Conservation (phyloP, 2,113 vertebrate genomes). For the Sylvilagus bachmani region DNA sequence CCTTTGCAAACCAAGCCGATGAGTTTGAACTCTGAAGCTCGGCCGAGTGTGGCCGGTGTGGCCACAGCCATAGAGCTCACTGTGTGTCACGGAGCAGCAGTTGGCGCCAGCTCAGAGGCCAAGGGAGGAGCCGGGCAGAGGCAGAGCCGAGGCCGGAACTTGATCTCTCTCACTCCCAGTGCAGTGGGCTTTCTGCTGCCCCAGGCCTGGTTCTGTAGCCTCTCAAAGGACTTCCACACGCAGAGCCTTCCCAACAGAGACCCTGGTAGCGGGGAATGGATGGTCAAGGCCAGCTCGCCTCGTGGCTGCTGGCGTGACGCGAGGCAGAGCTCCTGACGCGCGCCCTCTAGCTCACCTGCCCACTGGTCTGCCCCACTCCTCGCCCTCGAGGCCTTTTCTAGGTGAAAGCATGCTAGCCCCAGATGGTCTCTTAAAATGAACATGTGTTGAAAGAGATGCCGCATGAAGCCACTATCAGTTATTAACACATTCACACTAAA, state of each 20-base stretch:
- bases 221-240: neutral
- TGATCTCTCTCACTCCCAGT: slow-evolving; percentile 54
- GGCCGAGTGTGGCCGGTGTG: slow-evolving; percentile 8
- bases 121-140: slow-evolving; percentile 61
- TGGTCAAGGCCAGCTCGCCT: neutral
- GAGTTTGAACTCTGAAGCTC: slow-evolving; percentile 68
- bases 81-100: slow-evolving; percentile 68
- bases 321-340: neutral
- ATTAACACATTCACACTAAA: slow-evolving; percentile 39
- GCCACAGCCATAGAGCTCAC: slow-evolving; percentile 57
- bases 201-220: neutral
- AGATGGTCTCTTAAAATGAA: slow-evolving; percentile 30
- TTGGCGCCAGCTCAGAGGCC: slow-evolving; percentile 58
- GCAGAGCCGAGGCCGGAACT: slow-evolving; percentile 47
- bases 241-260: slow-evolving; percentile 2
- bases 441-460: slow-evolving; percentile 42
- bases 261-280: neutral
- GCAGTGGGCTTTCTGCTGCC: slow-evolving; percentile 49
- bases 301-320: neutral
- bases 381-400: neutral
- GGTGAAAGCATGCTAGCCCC: neutral
- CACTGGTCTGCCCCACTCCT: neutral
- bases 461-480: slow-evolving; percentile 41
- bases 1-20: slow-evolving; percentile 78
- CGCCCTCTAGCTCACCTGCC: neutral